Base-by-base conservation (phyloP, 2,888 invertebrate genomes). In the Ditula angustiorana region DNA sequence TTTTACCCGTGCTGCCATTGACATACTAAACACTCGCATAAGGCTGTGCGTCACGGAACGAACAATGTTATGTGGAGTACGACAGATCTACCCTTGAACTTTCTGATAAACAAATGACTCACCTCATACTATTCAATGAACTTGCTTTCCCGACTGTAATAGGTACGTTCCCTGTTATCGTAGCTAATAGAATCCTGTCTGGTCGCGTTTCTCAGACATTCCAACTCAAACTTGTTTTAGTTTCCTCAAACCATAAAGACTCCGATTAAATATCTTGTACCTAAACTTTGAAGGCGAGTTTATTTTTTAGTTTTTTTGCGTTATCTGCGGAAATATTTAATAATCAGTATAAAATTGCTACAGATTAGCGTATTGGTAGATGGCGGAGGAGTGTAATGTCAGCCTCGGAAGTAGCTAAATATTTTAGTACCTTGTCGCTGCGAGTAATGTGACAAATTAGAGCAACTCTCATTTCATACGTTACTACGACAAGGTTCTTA, bases 71-170 rank as follows among this genome's bases (percentile, higher is more conserved):
- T 47, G 37, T 47, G 19, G 35, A 37, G 28, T 47, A 41, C 41
- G 41, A 41, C 41, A 41, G 19, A 33, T 21, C 33, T 35, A 28
- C 57, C 64, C 64, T 64, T 64, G 64, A 64, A 59, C 64, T 64
- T 59, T 58, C 44, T 52, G 46, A 59, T 59, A 64, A 59, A 59
- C 46, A 64, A 46, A 58, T 64, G 64, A 64, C 21, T 44, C 64
- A 53, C 26, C 53, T 37, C 28, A 35, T 37, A 55, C 55, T 62
- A 58, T 52, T 50, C 57, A 64, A 50, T 64, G 58, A 64, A 64
- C 52, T 41, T 41, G 63, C 23, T 47, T 58, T 57, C 26, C 64
- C 46, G 24, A 41, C 50, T n/a, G 5, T 16, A 24, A 49, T 23
- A 5, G 0, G 55, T n/a, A 16, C 11, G 10, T 23, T 7, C 30